phyloP scores from a whole-genome alignment of 2,797 vertebrate genomes.

The Enoplosus armatus region DNA sequence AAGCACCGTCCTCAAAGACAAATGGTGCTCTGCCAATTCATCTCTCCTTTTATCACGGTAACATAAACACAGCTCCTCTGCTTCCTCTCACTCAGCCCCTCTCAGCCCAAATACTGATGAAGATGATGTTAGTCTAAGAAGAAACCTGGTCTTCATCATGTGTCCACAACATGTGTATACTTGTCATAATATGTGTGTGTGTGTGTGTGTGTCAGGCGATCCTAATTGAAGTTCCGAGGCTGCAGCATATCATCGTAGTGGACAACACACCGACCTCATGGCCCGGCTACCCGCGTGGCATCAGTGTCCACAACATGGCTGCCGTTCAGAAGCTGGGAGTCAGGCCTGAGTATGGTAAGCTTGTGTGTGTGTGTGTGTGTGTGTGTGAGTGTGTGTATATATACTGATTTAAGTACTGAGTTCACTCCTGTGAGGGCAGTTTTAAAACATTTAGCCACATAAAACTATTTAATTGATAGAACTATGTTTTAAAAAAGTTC shows the following conservation, averaged over 20 bases:
- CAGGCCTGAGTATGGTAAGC: conserved; percentile 84
- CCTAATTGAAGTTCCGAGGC: conserved; percentile 88
- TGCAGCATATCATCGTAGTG: conserved; percentile 92
- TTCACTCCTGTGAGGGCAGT: too few species aligned
- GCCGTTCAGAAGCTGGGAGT: conserved; percentile 91
- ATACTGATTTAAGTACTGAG: too few species aligned
- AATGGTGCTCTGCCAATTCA: conserved; percentile 11
- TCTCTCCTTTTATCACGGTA: conserved; percentile 36
- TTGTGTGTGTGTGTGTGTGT: not conserved
- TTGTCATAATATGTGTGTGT: conserved; percentile 17
- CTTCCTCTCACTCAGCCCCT: conserved; percentile 22
- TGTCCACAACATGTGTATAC: conserved; percentile 3
- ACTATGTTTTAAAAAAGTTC: too few species aligned
- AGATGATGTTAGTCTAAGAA: not conserved
- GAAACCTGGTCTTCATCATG: conserved; percentile 39
- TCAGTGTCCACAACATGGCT: conserved; percentile 92
- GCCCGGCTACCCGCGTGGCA: conserved; percentile 87
- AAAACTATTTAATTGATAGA: not conserved
- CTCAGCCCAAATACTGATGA: conserved; percentile 31
- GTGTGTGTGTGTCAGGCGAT: conserved; percentile 84
- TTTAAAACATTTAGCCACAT: not conserved
- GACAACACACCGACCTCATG: conserved; percentile 87
- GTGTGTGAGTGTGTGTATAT: conserved; percentile 1
- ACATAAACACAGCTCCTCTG: conserved; percentile 49
- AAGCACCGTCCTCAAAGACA: conserved; percentile 11